Base-by-base conservation (phyloP, 2,888 invertebrate species). In the Machimus rusticus region DNA sequence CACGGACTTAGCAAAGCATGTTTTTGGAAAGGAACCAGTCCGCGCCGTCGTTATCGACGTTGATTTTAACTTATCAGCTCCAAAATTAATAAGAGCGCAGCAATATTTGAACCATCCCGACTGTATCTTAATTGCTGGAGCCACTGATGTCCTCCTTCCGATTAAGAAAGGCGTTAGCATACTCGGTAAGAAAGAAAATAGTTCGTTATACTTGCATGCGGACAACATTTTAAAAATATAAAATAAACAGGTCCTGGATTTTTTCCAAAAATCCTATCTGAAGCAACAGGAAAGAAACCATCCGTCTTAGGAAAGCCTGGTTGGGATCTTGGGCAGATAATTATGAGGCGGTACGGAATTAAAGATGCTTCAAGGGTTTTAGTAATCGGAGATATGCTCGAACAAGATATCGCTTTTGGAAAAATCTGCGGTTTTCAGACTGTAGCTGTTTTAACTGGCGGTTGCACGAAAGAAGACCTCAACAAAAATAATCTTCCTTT, bases 361-460 rank as follows among this genome's bases (percentile, higher is more conserved):
- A 91, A 91, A 0, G 93, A 96, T 87, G 94, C 96, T 0, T 93
- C 93, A 39, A 93, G 95, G 88, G 95, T 96, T 0, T 92, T 98
- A 8, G 97, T 98, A 94, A 95, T 98, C 90, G 98, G 98, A 46
- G 98, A 98, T 91, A 95, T 96, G 96, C 93, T 96, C 66, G 95
- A 96, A 88, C 97, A 97, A 90, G 98, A 98, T 92, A 94, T 98
- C 74, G 93, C 94, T 0, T 94, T 98, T 89, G 98, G 97, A 0
- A 94, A 94, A 85, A 93, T 93, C 9, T 94, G 94, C 88, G 96
- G 96, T 0, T 94, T 97, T 91, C 94, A 95, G 90, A 96, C 97
- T 0, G 91, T 98, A 57, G 92, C 97, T n/a, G 96, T 98, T 0
- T 93, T 97, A 6, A 95, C 95, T 31, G 92, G 92, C 14, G 91